Conservation (phyloP, 2,113 vertebrate genomes). For the Forbesichthys papilliferus region DNA sequence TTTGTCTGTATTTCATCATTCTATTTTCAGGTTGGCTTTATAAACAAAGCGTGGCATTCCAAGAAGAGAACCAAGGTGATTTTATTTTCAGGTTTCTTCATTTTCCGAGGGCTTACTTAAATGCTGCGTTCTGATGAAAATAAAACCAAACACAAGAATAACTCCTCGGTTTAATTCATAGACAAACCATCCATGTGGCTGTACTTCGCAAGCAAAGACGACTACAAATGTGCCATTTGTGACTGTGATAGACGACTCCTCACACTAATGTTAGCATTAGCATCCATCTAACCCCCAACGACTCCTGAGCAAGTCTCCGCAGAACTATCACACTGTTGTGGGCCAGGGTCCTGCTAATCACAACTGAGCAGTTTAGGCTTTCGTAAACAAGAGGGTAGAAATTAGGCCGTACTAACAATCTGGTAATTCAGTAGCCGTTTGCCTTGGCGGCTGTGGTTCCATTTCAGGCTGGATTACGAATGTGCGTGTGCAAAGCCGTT, state of each 20-base stretch:
- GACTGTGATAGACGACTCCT: neutral
- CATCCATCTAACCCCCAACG: constrained; percentile 14
- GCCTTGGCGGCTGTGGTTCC: constrained; percentile 51
- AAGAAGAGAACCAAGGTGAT: constrained; percentile 34
- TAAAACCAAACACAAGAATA: neutral
- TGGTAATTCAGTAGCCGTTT: constrained; percentile 66
- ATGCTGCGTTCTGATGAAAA: neutral
- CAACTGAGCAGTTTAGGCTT: constrained; percentile 65
- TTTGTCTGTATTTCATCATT: constrained; percentile 65
- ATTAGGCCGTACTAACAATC: constrained; percentile 67
- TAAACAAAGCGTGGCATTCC: constrained; percentile 48
- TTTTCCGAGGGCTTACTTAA: neutral
- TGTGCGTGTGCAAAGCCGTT: constrained; percentile 57
- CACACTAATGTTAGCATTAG: neutral
- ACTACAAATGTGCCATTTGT: no score
- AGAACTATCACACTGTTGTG: constrained; percentile 65
- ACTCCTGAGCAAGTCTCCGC: constrained; percentile 21
- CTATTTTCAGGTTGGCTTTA: constrained; percentile 53
- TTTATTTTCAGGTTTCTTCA: neutral
- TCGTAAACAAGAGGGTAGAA: constrained; percentile 70
- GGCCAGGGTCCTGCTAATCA: constrained; percentile 67
- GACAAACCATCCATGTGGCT: no score
- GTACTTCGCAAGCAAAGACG: neutral
- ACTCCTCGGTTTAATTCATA: neutral
- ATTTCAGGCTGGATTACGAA: constrained; percentile 63